Percentiles rank a stretch among this genome's conserved stretches.
phyloP scores from a whole-genome alignment of 2,113 vertebrate genomes.

The Platichthys stellatus region DNA sequence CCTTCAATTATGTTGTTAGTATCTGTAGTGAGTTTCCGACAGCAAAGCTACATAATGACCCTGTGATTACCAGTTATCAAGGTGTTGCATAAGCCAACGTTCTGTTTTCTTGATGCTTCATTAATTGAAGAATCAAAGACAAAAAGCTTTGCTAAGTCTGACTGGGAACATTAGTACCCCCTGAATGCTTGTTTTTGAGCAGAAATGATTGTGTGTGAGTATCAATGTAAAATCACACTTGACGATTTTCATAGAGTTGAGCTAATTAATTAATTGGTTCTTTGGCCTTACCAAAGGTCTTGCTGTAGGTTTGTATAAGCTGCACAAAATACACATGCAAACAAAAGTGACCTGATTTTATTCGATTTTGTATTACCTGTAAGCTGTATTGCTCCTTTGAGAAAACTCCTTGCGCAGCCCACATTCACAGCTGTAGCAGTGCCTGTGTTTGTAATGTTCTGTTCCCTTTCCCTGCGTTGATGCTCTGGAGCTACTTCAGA shows the following conservation, averaged over 20 bases:
- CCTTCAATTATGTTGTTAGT: no score
- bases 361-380: no score
- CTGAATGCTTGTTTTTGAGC: not conserved
- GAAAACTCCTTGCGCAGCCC: no score
- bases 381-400: no score
- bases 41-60: not conserved
- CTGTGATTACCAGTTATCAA: conserved; percentile 12
- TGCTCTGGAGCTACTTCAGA: no score
- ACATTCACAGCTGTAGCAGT: no score
- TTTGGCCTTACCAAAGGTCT: not conserved
- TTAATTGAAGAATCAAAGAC: conserved; percentile 9
- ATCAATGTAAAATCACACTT: not conserved
- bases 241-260: not conserved
- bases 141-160: conserved; percentile 18
- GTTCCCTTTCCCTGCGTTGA: no score
- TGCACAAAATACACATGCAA: no score
- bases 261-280: conserved; percentile 1
- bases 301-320: not conserved
- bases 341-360: no score
- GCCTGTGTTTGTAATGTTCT: no score
- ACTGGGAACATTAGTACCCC: conserved; percentile 4
- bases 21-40: no score
- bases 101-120: no score
- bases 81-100: conserved; percentile 2
- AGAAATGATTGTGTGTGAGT: conserved; percentile 1